phyloP scores from a whole-genome alignment of 2,797 vertebrate species.

The Heliangelus exortis region DNA sequence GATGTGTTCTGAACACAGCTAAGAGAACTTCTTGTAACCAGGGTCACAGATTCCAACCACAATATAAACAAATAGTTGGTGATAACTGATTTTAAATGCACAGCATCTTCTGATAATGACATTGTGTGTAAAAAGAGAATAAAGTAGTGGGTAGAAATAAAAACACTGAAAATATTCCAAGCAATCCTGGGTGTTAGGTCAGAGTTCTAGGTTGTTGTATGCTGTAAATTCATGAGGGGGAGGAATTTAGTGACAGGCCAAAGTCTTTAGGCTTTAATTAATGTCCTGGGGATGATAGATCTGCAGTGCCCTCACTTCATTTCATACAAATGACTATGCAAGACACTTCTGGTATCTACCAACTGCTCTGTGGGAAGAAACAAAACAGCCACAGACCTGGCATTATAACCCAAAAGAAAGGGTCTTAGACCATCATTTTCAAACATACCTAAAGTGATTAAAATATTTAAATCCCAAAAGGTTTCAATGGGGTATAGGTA shows the following conservation, averaged over 20 bases:
- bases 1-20: not conserved
- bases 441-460: not conserved
- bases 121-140: not conserved
- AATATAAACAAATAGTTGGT: not conserved
- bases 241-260: conserved; percentile 60
- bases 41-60: not conserved
- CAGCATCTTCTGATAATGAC: not conserved
- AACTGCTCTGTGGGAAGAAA: not conserved
- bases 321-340: conserved; percentile 19
- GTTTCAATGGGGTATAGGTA: not conserved
- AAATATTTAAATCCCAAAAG: not conserved
- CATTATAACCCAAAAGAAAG: not conserved
- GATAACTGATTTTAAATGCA: not conserved
- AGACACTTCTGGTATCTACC: conserved; percentile 43
- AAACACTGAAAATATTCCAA: not conserved
- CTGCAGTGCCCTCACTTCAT: not conserved
- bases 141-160: not conserved
- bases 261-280: conserved; percentile 64
- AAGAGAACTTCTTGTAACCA: not conserved
- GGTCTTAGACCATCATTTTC: not conserved
- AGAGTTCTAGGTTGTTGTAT: conserved; percentile 21
- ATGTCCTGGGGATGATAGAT: conserved; percentile 56
- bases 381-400: not conserved
- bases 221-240: conserved; percentile 57
- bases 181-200: conserved; percentile 1